Base-by-base conservation (phyloP, 2,797 vertebrate genomes). In the Denticeps clupeoides region DNA sequence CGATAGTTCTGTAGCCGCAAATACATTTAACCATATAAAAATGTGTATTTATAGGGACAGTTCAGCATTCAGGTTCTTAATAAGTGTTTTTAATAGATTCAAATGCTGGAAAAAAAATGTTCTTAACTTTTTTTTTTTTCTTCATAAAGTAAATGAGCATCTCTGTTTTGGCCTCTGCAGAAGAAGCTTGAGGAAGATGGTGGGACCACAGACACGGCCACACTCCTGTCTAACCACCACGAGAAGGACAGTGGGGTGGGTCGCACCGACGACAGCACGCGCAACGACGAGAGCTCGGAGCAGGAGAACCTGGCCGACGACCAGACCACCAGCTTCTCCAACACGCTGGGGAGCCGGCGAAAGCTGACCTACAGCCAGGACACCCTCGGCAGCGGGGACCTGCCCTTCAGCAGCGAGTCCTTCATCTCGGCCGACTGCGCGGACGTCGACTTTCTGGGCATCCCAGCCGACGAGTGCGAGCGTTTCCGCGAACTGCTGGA, bases 201-300 rank as follows among this genome's bases (percentile, higher is more conserved):
- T 0, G 90, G 88, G 12, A 91, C 89, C 67, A 94, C 91, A 1
- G 94, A 98, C 60, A 93, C 90, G 0, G 91, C 91, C 67, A 95
- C 92, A 0, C 75, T 96, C 60, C 58, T 91, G 47, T 97, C 90
- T 53, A 89, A 88, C 66, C 91, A 89, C 69, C 89, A 91, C 0
- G 92, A 98, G 71, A 98, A 98, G 72, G 93, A 97, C 84, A 98
- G 94, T 0, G 94, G 93, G 0, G 81, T 97, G 4, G 91, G 93
- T 0, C 90, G 91, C 55, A 97, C 94, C 0, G 94, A 98, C 0
- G 93, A 93, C 67, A 98, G 92, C 65, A 94, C 90, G 0, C 82
- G 93, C 13, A 96, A 96, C 0, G 93, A 96, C 0, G 94, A 97
- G 74, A 97, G 91, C 73, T 97, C 91, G 0, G 92, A 97, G 75